phyloP scores from a whole-genome alignment of 2,797 vertebrate genomes.

The Anas bahamensis region DNA sequence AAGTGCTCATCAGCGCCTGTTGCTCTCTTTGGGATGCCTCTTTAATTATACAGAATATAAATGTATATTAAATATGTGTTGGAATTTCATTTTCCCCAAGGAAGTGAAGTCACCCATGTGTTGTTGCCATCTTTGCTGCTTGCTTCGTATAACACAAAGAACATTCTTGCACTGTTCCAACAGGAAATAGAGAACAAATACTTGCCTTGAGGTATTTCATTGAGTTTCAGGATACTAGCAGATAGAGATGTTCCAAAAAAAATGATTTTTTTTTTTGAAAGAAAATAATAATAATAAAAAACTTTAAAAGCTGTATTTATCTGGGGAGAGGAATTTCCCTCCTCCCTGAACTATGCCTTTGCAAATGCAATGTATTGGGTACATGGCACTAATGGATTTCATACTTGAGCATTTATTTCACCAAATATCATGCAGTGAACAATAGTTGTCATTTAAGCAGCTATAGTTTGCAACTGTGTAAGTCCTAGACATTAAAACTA shows the following conservation, averaged over 20 bases:
- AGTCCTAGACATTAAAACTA: slow-evolving; percentile 20
- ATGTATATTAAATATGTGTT: not conserved
- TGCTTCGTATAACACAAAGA: slow-evolving; percentile 40
- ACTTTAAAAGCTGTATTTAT: not conserved
- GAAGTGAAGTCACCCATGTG: slow-evolving; percentile 18
- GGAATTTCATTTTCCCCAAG: slow-evolving; percentile 1
- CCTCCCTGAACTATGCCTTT: not conserved
- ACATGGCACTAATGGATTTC: slow-evolving; percentile 30
- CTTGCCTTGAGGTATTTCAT: slow-evolving; percentile 57
- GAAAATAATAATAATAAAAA: not conserved
- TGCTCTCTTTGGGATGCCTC: not conserved
- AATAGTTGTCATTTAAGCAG: slow-evolving; percentile 23
- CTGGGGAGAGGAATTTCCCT: not conserved
- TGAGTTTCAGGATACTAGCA: slow-evolving; percentile 47
- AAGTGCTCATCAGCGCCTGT: not conserved
- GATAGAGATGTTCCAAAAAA: slow-evolving; percentile 22
- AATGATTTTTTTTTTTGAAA: not conserved
- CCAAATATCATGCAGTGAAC: not conserved
- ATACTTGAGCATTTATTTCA: slow-evolving; percentile 13
- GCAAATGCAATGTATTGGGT: not conserved
- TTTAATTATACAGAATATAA: not conserved
- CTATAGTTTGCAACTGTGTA: not conserved
- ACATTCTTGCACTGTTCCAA: slow-evolving; percentile 52
- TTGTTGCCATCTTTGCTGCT: slow-evolving; percentile 33
- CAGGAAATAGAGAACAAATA: slow-evolving; percentile 60